Percentiles rank a stretch among this genome's conserved stretches.
Conservation (phyloP, 2,888 invertebrate genomes). For the Sminthurinus aureus region DNA sequence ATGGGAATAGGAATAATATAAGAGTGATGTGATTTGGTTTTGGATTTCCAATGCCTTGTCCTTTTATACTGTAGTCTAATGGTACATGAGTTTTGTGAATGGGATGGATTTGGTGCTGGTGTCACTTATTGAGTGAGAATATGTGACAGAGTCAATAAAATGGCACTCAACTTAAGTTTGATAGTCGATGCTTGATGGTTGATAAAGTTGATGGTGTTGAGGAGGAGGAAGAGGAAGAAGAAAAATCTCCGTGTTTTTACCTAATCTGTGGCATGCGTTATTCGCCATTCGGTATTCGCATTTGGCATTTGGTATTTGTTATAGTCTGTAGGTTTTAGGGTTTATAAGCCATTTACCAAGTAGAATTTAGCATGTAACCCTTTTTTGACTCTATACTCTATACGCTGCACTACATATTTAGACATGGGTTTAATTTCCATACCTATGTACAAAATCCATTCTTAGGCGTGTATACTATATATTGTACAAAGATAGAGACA, state of each 20-base stretch:
- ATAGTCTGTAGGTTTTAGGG: too few relatives aligned
- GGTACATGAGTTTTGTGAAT: too few relatives aligned
- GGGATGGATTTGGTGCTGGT: neutral
- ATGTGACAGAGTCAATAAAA: neutral
- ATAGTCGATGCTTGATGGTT: too few relatives aligned
- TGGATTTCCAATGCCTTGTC: neutral
- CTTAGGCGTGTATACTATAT: neutral
- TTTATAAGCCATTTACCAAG: too few relatives aligned
- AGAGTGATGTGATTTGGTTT: neutral
- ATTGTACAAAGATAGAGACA: neutral
- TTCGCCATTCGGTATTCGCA: too few relatives aligned
- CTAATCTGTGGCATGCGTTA: too few relatives aligned
- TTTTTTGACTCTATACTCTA: neutral
- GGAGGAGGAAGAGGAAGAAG: neutral
- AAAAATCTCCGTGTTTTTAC: neutral
- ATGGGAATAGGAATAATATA: neutral
- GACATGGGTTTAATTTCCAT: too few relatives aligned
- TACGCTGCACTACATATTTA: too few relatives aligned
- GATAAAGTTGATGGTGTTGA: too few relatives aligned
- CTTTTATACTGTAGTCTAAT: too few relatives aligned
- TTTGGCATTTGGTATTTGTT: too few relatives aligned
- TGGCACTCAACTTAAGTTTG: constrained; percentile 1
- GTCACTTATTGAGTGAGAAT: neutral
- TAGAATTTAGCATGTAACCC: neutral
- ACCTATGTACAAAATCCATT: too few relatives aligned